Base-by-base conservation (phyloP, 1,140 invertebrate genomes). In the Bombus pascuorum region DNA sequence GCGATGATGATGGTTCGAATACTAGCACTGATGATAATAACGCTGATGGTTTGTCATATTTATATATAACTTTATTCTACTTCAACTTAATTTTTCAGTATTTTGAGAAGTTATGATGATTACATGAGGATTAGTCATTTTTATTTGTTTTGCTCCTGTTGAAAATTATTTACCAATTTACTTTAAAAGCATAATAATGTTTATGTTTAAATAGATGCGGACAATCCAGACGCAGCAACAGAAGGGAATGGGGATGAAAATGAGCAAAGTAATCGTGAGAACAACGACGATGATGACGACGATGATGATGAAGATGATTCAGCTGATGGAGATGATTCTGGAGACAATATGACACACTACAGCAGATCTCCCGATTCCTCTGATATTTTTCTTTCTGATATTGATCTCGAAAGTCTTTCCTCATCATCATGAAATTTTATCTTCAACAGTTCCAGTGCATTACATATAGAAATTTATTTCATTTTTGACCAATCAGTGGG, bases 21-120 rank as follows among this genome's bases (percentile, higher is more conserved):
- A 95, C 94, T 82, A 96, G 94, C 59, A 95, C 96, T 42, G 95
- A 96, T 83, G 95, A 95, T 86, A 96, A 96, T 85, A 96, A 96
- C 88, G 95, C 94, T 34, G 95, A 96, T 91, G 95, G 95, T 93
- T 93, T 95, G 66, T 74, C 47, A 62, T 37, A 74, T 72, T 66
- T 88, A 34, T 62, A 62, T 53, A 53, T 53, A 53, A 53, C 18
- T 53, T 53, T 53, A 53, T 53, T 22, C 47, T 22, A 22, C 18
- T 22, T 22, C 47, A 53, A 53, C 1, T 53, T 22, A 53, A 53
- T 53, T 53, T 53, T 53, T 53, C 47, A 53, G 47, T 53, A 53
- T 53, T 53, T 53, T 53, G 6, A 22, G 6, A 53, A 8, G 18
- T 53, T 53, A 22, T 53, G 47, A 53, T 1, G 18, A 53, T 53